Evolutionary conservation across 2,113 vertebrate genomes (phyloP), one percentile per base, ranked within the genome.

Genomic region (Cercopithecus mona): DNA sequence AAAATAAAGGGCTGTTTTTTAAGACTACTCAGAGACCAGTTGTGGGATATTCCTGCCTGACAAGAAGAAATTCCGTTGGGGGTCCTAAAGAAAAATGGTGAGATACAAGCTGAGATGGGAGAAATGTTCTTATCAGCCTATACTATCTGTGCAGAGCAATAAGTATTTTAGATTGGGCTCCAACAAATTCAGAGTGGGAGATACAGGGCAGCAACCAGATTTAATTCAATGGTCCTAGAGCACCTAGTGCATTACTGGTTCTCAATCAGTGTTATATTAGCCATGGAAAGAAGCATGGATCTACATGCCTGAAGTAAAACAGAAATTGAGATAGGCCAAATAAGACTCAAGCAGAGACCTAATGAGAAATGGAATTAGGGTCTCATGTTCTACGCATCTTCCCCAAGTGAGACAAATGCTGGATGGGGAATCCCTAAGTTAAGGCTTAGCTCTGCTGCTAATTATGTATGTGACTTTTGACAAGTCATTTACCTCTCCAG

Each of bases 201-300:
- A 66, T 57, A 85, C 30, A 72, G 43, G 83, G 72, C 25, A 96
- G 32, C 57, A 93, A 70, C n/a, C 8, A 9, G 82, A 95, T 91
- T 91, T 88, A 91, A 93, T 90, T 66, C 57, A 79, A 89, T 76
- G 43, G 70, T 92, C 64, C 76, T 75, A 94, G 64, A 97, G 72
- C 82, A 94, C 72, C 91, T 95, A 95, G 64, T 45, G 84, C n/a
- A 82, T 87, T 90, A 87, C 43, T 83, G 50, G 83, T 90, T 72
- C 64, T 93, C 76, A 90, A 66, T 92, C 73, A n/a, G 66, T 88
- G 52, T 92, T 96, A 94, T 94, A 73, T 93, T 78, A 88, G 57
- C 82, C 78, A 85, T 75, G 57, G 23, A 87, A 81, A 78, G 76
- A 85, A 88, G 57, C 93, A 91, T 43, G 25, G 32, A 88, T 91